Evolutionary conservation across 1,140 invertebrate genomes (phyloP).

Genomic region (Brachionus rotundiformis): DNA sequence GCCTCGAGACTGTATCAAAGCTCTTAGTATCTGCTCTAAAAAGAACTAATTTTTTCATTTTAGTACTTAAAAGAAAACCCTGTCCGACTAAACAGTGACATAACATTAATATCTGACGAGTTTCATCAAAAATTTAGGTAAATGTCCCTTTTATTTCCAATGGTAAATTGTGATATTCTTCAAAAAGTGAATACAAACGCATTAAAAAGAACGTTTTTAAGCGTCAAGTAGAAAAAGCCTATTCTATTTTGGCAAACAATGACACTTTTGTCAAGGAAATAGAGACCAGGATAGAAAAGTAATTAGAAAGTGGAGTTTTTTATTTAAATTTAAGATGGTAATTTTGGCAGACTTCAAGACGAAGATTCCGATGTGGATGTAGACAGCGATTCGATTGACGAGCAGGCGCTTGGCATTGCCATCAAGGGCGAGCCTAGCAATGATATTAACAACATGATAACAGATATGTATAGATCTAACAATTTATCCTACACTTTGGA

Average conservation of each 20-base stretch:
- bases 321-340: neutral
- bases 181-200: conserved; percentile 42
- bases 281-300: conserved; percentile 30
- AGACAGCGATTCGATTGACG: conserved; percentile 35
- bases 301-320: neutral
- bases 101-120: conserved; percentile 1
- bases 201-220: conserved; percentile 50
- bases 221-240: conserved; percentile 51
- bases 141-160: neutral
- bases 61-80: conserved; percentile 44
- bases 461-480: conserved; percentile 39
- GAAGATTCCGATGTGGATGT: conserved; percentile 26
- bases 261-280: conserved; percentile 13
- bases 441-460: conserved; percentile 43
- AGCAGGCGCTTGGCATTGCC: neutral
- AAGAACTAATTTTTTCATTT: neutral
- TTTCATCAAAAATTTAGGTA: conserved; percentile 36
- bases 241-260: conserved; percentile 10
- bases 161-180: conserved; percentile 37
- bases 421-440: neutral
- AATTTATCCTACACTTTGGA: neutral
- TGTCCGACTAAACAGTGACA: neutral
- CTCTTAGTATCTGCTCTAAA: neutral
- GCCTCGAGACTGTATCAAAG: neutral
- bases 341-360: neutral